Evolutionary conservation across 2,113 vertebrate genomes (phyloP).

Genomic region (Cygnus buccinator): DNA sequence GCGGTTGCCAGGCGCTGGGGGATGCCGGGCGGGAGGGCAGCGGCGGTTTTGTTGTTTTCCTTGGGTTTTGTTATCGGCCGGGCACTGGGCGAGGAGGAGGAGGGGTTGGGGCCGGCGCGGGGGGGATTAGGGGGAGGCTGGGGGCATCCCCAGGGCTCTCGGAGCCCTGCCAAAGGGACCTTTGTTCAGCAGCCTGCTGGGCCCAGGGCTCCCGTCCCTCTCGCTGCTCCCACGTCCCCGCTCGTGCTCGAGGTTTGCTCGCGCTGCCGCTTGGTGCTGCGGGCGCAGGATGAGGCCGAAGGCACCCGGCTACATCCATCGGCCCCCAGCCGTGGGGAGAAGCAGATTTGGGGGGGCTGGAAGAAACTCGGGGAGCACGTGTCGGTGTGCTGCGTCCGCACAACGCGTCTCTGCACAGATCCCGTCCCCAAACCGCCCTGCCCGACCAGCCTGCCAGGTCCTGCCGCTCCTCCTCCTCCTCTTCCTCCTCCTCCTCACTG

Average conservation of each 20-base stretch:
- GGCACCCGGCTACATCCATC: fast-evolving
- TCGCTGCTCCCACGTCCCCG: background rate
- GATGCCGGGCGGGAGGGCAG: conserved; percentile 53
- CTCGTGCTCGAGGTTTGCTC: fast-evolving
- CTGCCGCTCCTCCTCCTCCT: background rate
- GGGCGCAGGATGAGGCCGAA: background rate
- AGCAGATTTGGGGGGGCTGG: background rate
- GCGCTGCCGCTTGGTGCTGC: fast-evolving
- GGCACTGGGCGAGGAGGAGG: conserved; percentile 27
- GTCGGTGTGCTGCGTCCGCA: background rate
- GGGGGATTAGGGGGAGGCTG: conserved; percentile 25
- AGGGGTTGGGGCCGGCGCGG: background rate
- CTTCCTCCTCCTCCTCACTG: background rate
- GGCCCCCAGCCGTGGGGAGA: background rate
- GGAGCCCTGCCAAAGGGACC: conserved; percentile 45
- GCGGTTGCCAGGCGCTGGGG: conserved; percentile 73
- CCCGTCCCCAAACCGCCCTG: background rate
- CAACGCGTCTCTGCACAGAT: background rate
- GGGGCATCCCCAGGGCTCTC: background rate
- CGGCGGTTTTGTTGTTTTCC: conserved; percentile 53
- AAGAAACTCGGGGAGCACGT: fast-evolving
- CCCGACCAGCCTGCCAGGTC: background rate
- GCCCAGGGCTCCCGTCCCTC: background rate
- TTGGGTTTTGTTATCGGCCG: conserved; percentile 62
- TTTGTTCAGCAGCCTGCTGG: conserved; percentile 24